Conservation (phyloP, 2,113 vertebrate genomes). For the Helogale parvula region DNA sequence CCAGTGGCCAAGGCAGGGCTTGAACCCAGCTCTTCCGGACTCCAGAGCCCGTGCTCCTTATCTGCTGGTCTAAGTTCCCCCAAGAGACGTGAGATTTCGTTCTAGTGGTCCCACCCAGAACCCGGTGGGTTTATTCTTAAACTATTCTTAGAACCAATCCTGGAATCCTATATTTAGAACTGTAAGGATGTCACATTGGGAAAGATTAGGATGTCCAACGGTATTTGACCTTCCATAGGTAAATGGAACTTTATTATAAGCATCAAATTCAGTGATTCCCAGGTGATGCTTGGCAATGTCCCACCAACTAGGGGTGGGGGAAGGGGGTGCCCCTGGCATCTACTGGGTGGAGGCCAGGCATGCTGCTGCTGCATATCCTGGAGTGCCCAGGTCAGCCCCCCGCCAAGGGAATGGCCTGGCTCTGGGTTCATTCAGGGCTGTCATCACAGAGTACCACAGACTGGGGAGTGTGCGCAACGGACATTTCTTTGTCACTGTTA, state of each 20-base stretch:
- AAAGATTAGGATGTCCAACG: background rate
- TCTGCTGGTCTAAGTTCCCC: background rate
- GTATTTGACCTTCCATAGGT: conserved; percentile 4
- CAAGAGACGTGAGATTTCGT: background rate
- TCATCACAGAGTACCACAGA: background rate
- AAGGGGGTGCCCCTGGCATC: background rate
- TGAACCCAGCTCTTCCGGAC: background rate
- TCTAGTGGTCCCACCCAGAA: background rate
- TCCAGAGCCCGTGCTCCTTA: background rate
- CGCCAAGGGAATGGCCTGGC: background rate
- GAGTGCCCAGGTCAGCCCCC: background rate
- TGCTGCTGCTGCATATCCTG: background rate
- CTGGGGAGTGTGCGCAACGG: background rate
- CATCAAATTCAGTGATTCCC: background rate
- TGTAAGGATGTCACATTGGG: background rate
- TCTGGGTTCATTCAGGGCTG: background rate
- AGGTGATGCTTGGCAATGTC: background rate
- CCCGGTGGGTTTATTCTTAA: background rate
- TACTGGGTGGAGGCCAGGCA: background rate
- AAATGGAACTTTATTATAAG: background rate
- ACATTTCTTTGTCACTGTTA: background rate
- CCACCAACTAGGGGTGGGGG: background rate
- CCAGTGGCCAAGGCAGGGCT: background rate
- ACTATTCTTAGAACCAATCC: background rate
- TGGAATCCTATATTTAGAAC: conserved; percentile 8